Evolutionary conservation across 1,140 invertebrate species (phyloP).

Genomic region (Zaprionus gabonicus): DNA sequence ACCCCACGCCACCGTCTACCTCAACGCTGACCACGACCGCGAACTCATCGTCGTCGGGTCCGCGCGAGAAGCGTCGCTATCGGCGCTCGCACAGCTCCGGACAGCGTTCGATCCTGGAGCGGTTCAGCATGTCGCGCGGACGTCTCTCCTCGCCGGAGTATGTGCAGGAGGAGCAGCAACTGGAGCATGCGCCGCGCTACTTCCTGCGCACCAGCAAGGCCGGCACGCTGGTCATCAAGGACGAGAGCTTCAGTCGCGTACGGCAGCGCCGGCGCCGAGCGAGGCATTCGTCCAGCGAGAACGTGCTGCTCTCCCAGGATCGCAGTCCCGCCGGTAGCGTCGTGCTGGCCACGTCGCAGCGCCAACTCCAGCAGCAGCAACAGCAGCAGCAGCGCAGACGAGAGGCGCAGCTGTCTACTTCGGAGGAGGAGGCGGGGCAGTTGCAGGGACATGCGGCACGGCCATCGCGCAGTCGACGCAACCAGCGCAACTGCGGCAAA

Average conservation of each 20-base stretch:
- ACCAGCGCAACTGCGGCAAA: slow-evolving; percentile 50
- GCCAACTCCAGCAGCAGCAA: background rate
- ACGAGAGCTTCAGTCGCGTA: slow-evolving; percentile 84
- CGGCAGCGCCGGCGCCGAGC: slow-evolving; percentile 67
- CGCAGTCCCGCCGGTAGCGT: slow-evolving; percentile 13
- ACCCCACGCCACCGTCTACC: slow-evolving; percentile 73
- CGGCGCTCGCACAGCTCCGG: slow-evolving; percentile 73
- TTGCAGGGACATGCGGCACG: slow-evolving; percentile 5
- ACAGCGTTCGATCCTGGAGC: slow-evolving; percentile 67
- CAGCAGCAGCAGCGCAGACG: slow-evolving; percentile 11
- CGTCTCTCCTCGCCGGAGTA: slow-evolving; percentile 78
- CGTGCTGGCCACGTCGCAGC: slow-evolving; percentile 57
- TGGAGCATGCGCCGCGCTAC: slow-evolving; percentile 73
- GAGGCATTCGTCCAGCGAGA: slow-evolving; percentile 69
- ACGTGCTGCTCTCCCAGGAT: slow-evolving; percentile 34
- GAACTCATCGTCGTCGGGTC: slow-evolving; percentile 70
- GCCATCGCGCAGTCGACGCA: slow-evolving; percentile 45
- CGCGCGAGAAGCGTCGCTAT: slow-evolving; percentile 75
- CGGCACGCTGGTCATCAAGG: slow-evolving; percentile 85
- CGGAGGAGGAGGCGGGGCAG: slow-evolving; percentile 52
- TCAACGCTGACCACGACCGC: slow-evolving; percentile 58
- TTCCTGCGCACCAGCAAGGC: slow-evolving; percentile 85
- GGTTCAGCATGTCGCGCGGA: slow-evolving; percentile 71
- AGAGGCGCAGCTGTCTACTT: slow-evolving; percentile 40
- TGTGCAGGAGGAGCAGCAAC: slow-evolving; percentile 60